Conservation (phyloP, 2,888 invertebrate genomes). For the Patella pellucida region DNA sequence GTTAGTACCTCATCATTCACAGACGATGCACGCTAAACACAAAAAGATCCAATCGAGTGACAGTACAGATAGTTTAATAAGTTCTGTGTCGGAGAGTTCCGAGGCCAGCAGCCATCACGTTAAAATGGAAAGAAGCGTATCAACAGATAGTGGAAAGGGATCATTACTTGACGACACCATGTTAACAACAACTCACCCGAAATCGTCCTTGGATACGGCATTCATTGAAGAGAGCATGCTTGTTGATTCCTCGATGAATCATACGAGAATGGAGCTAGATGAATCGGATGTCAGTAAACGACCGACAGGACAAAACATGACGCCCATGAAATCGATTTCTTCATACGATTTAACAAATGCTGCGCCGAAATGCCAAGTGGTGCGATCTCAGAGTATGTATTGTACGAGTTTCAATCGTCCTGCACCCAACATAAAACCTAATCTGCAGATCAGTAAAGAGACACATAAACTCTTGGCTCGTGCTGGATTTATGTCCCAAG, state of each 20-base stretch:
- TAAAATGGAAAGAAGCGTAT: slow-evolving; percentile 46
- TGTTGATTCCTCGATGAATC: slow-evolving; percentile 11
- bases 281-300: background rate
- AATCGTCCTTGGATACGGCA: slow-evolving; percentile 19
- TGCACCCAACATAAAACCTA: slow-evolving; percentile 47
- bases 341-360: background rate
- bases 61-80: slow-evolving; percentile 55
- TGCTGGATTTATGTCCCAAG: slow-evolving; percentile 55
- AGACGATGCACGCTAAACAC: background rate
- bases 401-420: slow-evolving; percentile 21
- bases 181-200: slow-evolving; percentile 6
- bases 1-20: slow-evolving; percentile 10
- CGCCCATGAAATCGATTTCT: background rate
- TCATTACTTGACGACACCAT: slow-evolving; percentile 48
- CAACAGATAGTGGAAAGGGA: slow-evolving; percentile 57
- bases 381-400: slow-evolving; percentile 48
- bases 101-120: slow-evolving; percentile 32
- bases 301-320: background rate
- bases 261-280: background rate
- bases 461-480: slow-evolving; percentile 59
- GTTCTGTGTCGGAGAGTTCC: slow-evolving; percentile 41
- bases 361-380: slow-evolving; percentile 23
- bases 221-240: slow-evolving; percentile 22
- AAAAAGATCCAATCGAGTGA: slow-evolving; percentile 36
- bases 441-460: slow-evolving; percentile 58